phyloP scores from a whole-genome alignment of 1,140 invertebrate species.

The Mya arenaria region DNA sequence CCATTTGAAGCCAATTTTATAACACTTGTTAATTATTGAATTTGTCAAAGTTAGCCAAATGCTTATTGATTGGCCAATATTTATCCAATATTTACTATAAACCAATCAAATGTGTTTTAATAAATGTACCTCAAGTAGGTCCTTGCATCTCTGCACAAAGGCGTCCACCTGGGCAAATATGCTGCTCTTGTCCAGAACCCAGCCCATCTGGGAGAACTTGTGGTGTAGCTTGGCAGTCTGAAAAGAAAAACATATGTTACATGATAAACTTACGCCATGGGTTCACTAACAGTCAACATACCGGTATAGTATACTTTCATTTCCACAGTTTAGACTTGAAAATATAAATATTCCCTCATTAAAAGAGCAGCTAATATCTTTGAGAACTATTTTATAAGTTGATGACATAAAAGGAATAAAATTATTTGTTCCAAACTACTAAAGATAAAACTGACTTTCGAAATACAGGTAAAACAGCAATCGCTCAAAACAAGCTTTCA shows the following conservation, averaged over 20 bases:
- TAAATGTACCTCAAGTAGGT: slow-evolving; percentile 90
- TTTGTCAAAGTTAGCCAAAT: no score
- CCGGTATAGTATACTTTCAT: no score
- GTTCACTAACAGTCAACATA: neutral
- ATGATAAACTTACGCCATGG: neutral
- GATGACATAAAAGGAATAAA: no score
- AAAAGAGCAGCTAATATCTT: neutral
- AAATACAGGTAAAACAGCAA: no score
- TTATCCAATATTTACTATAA: no score
- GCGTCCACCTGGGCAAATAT: slow-evolving; percentile 94
- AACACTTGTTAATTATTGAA: no score
- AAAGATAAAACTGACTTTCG: no score
- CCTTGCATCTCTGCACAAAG: slow-evolving; percentile 91
- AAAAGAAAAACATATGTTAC: slow-evolving; percentile 19
- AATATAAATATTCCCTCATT: neutral
- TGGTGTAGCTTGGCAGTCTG: slow-evolving; percentile 80
- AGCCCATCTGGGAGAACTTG: slow-evolving; percentile 81
- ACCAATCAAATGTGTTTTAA: no score
- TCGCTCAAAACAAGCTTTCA: no score
- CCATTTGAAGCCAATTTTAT: no score
- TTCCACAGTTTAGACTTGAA: neutral
- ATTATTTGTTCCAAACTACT: no score
- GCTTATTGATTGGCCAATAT: no score
- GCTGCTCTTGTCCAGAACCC: slow-evolving; percentile 88
- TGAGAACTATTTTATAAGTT: neutral